Percentiles rank a stretch among this genome's conserved stretches.
These are phyloP conservation scores for Poeciliopsis presidionis DNA, from an alignment of 2,797 vertebrate genomes.

Conservation along the genomic window DNA sequence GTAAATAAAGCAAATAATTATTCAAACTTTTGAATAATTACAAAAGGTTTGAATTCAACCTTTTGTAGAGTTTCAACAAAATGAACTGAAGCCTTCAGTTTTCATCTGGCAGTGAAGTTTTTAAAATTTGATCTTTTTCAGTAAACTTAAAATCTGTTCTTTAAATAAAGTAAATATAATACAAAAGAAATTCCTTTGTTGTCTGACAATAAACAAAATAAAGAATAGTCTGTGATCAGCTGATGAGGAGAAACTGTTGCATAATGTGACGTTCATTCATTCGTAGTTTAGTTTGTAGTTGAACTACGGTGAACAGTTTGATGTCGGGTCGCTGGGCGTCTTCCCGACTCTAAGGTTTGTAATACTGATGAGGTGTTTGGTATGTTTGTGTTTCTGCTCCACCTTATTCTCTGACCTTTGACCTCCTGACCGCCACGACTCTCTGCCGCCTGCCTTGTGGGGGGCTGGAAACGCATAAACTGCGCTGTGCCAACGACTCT, in stretches of 20 bases:
- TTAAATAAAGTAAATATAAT: background rate
- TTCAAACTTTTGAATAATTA: background rate
- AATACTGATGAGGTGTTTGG: slow-evolving; percentile 97
- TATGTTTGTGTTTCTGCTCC: slow-evolving; percentile 88
- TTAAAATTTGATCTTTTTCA: background rate
- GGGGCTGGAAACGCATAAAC: slow-evolving; percentile 53
- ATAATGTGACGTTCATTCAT: background rate
- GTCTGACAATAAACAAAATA: background rate
- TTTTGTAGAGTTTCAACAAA: background rate
- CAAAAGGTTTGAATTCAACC: too few species aligned
- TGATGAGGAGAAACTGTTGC: background rate
- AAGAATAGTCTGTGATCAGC: background rate
- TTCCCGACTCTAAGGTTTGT: slow-evolving; percentile 71
- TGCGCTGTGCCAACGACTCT: slow-evolving; percentile 77
- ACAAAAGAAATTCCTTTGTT: background rate
- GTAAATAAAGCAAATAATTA: background rate
- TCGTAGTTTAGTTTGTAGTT: background rate
- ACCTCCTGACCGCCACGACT: slow-evolving; percentile 84
- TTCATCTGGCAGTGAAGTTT: background rate
- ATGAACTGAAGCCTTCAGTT: too few species aligned
- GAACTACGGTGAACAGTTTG: background rate
- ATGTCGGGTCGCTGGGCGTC: background rate
- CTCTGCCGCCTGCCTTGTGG: slow-evolving; percentile 82
- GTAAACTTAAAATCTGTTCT: background rate
- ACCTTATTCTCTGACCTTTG: slow-evolving; percentile 82